These are phyloP conservation scores for Drosophila setifemur DNA, from an alignment of 1,140 invertebrate species.

Conservation along the genomic window DNA sequence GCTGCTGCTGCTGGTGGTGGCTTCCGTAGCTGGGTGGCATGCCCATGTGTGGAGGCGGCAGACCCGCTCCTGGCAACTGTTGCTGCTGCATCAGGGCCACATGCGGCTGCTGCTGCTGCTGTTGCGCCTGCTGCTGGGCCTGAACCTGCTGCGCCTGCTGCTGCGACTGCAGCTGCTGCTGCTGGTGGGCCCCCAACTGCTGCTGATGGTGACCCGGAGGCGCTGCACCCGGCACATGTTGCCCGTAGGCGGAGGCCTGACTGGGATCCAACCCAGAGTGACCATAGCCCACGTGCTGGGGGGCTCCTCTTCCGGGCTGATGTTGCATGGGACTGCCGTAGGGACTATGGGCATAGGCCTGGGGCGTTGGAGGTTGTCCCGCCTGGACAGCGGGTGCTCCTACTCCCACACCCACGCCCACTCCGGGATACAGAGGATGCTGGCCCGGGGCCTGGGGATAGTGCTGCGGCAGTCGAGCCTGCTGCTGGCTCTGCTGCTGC, in stretches of 20 bases:
- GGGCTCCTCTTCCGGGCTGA: constrained; percentile 67
- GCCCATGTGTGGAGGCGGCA: constrained; percentile 75
- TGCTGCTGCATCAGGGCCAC: constrained; percentile 73
- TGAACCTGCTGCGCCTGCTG: constrained; percentile 63
- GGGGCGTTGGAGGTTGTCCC: constrained; percentile 75
- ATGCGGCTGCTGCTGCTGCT: constrained; percentile 65
- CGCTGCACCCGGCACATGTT: constrained; percentile 72
- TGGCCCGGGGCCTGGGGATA: constrained; percentile 82
- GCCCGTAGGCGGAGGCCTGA: constrained; percentile 75
- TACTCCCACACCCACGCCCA: no score
- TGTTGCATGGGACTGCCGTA: constrained; percentile 85
- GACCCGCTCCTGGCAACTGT: constrained; percentile 62
- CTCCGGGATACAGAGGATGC: constrained; percentile 83
- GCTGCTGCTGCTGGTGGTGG: constrained; percentile 82
- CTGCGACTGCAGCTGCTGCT: constrained; percentile 80
- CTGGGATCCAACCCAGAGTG: constrained; percentile 64
- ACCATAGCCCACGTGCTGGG: constrained; percentile 77
- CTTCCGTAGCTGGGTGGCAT: constrained; percentile 76
- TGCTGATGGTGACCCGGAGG: constrained; percentile 75
- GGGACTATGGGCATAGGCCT: constrained; percentile 82
- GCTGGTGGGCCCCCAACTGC: constrained; percentile 67
- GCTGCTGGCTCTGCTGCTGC: constrained; percentile 83
- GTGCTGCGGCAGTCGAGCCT: constrained; percentile 82
- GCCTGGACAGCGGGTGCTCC: constrained; percentile 66
- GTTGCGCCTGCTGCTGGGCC: constrained; percentile 61